Conservation (phyloP, 2,888 invertebrate genomes). For the Drosophila greeni region DNA sequence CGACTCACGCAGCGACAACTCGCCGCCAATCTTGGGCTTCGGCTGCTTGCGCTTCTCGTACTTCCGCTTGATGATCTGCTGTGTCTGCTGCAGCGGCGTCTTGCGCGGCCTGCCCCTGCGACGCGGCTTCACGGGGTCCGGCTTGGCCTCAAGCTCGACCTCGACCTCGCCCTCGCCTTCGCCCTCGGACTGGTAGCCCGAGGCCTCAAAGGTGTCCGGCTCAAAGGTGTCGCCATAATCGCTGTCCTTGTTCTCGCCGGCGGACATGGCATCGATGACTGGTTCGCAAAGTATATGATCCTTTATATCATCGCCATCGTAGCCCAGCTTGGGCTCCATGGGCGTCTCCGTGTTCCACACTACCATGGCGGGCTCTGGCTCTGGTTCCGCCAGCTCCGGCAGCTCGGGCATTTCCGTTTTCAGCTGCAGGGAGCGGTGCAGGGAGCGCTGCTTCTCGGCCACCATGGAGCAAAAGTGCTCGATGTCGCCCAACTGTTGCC, state of each 20-base stretch:
- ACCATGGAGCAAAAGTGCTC: slow-evolving; percentile 63
- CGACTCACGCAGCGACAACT: slow-evolving; percentile 46
- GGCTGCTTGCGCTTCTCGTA: slow-evolving; percentile 18
- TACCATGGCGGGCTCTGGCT: slow-evolving; percentile 40
- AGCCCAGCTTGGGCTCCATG: slow-evolving; percentile 38
- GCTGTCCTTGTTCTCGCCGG: slow-evolving; percentile 11
- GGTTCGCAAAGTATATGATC: slow-evolving; percentile 68
- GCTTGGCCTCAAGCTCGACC: slow-evolving; percentile 5
- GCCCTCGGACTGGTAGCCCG: slow-evolving; percentile 3
- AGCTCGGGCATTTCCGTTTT: slow-evolving; percentile 60
- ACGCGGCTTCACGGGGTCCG: slow-evolving; percentile 28
- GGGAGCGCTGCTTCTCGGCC: slow-evolving; percentile 54
- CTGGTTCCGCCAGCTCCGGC: slow-evolving; percentile 42
- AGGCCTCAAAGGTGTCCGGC: slow-evolving; percentile 24
- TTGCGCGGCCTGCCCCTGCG: slow-evolving; percentile 33
- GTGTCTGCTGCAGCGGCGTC: slow-evolving; percentile 27
- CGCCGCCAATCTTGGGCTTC: slow-evolving; percentile 1
- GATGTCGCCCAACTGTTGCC: slow-evolving; percentile 54
- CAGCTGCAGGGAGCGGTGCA: slow-evolving; percentile 47
- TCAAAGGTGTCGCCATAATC: slow-evolving; percentile 29
- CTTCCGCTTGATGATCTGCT: slow-evolving; percentile 39
- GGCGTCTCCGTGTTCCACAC: slow-evolving; percentile 51
- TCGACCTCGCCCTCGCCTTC: slow-evolving; percentile 9
- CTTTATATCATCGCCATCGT: slow-evolving; percentile 49
- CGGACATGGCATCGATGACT: slow-evolving; percentile 57